Evolutionary conservation across 2,888 invertebrate species (phyloP).

Genomic region (Halictus quadricinctus): DNA sequence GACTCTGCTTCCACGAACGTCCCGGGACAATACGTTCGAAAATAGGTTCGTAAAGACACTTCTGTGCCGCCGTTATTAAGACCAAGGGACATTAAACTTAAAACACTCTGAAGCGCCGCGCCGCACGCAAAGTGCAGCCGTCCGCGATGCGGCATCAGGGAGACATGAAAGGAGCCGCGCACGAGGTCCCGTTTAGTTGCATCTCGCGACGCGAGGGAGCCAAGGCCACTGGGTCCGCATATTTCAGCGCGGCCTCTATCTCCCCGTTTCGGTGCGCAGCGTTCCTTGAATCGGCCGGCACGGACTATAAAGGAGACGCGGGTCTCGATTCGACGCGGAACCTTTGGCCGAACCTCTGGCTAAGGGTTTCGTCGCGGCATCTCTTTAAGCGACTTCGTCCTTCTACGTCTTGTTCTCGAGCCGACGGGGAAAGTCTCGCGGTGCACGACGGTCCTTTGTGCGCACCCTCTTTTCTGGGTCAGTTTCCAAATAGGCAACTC

Average conservation of each 20-base stretch:
- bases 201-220: neutral
- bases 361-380: neutral
- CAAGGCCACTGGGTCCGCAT: neutral
- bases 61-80: no score
- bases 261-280: neutral
- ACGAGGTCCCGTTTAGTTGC: neutral
- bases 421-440: neutral
- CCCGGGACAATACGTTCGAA: no score
- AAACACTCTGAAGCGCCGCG: no score
- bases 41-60: no score
- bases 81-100: neutral
- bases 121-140: neutral
- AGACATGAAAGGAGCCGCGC: neutral
- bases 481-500: slow-evolving; percentile 16
- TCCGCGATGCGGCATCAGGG: neutral
- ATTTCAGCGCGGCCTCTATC: neutral
- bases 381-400: neutral
- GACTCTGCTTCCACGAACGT: no score
- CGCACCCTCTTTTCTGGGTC: neutral
- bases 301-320: neutral
- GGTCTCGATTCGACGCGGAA: neutral
- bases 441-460: neutral
- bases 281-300: neutral
- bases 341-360: neutral
- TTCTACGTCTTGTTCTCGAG: neutral